Evolutionary conservation across 2,888 invertebrate genomes (phyloP), one percentile per base, ranked within the genome.

Genomic region (Ectobius pallidus): DNA sequence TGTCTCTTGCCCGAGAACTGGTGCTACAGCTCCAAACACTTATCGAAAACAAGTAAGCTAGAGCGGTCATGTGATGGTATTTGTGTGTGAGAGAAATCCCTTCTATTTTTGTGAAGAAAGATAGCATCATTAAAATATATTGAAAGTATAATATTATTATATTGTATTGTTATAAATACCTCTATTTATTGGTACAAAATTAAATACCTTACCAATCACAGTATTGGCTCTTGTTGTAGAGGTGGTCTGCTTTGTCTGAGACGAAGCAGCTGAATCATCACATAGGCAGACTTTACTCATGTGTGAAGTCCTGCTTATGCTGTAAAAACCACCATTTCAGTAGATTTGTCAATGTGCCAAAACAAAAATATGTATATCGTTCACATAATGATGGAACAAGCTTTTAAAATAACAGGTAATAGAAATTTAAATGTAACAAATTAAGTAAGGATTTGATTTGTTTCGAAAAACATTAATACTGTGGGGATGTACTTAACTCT

Each of bases 11-110:
- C 0, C 87, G 97, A 78, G 94, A 94, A 79, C 86, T 97, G 75
- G 95, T 97, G 9, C 86, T 92, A 73, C 93, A 95, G 85, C 88
- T 97, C 76, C 97, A 97, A 85, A 92, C 94, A 78, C 86, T 97
- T 74, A 96, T 97, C 76, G 96, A 96, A 83, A 95, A 96, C 84
- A 95, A 96, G 86, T 94, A 89, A 87, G 3, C 25, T 27, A 55
- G 27, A 55, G 16, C 7, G 20, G 22, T 42, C 22, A 42, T 63
- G 22, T 46, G 44, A 27, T 44, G 30, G 30, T 27, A 27, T 3
- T 42, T 39, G 14, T 14, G 25, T 11, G 14, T 25, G 46, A 65
- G 46, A 65, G 30, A 65, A 30, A 44, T 27, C 27, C 22, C 16
- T 30, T 42, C 42, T 65, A 65, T 65, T 65, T 65, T 65, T 65